Base-by-base conservation (phyloP, 2,888 invertebrate genomes). In the Conops quadrifasciatus region DNA sequence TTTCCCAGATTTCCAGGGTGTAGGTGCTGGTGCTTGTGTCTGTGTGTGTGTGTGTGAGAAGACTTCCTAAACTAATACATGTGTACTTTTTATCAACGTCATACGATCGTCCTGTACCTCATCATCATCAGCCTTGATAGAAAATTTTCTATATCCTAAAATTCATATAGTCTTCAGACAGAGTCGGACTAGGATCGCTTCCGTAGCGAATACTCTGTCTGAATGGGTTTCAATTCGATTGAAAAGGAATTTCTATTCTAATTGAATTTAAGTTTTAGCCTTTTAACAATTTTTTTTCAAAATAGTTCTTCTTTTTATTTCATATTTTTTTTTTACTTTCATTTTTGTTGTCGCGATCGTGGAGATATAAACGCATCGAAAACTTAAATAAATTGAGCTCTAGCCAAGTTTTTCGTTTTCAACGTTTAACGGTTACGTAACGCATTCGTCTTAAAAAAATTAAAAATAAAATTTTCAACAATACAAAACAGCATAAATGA, bases 131-230 rank as follows among this genome's bases (percentile, higher is more conserved):
- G 43, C 71, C 53, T 30, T 56, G 45, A 16, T 51, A 58, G 62
- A 47, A 71, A 51, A 70, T 21, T 71, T 72, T 72, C 74, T 70
- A 73, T 72, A 71, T 26, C 67, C 64, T 49, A 26, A 53, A 64
- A 56, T 77, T 65, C 75, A 78, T 77, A 80, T 81, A 83, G 83
- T 83, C 81, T 81, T 83, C 85, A 82, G 85, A 82, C 83, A 84
- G 85, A 84, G 84, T 82, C 83, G 81, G 77, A 77, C 81, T 78
- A 80, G 82, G 82, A 80, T 81, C 79, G 77, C 74, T 75, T 77
- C 76, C 77, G 73, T 78, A 78, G 78, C 78, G 70, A 74, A 75
- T 78, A 82, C 85, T 85, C 83, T 83, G 84, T 84, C 84, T 83
- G 85, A 81, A 83, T 81, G 80, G 9, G 80, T 82, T 83, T 82